Evolutionary conservation across 2,888 invertebrate species (phyloP), one percentile per base, ranked within the genome.

Genomic region (Protodeltote pygarga): DNA sequence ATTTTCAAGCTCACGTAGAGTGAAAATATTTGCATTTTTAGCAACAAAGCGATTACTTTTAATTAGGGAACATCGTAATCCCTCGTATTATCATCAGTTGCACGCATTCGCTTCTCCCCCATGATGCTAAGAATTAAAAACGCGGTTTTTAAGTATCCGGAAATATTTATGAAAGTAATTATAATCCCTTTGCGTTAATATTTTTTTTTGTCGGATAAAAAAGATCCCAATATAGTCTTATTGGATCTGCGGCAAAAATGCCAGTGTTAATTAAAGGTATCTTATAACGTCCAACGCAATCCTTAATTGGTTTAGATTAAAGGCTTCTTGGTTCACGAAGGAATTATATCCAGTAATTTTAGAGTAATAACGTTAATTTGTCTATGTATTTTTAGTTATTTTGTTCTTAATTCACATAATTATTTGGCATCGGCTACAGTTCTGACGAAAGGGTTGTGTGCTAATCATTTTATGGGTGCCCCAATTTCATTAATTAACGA

Each of bases 51-150:
- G 41, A 53, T 59, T 64, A 64, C 54, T 58, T 67, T 54, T 64
- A 66, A 68, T 62, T 58, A 57, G 48, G 58, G 66, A 52, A 16
- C 31, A 21, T 15, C 17, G 16, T 65, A 65, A 69, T 53, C 66
- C 53, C 31, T 6, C 54, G 53, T n/a, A 58, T 69, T 59, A 62
- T 42, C 40, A 54, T 52, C 45, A 40, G 20, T 46, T 52, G 45
- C 49, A 48, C 49, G 53, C 47, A 52, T 58, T 41, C 45, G 42
- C 21, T 17, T 35, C 20, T 46, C 40, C 47, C 64, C 45, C 50
- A 37, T 41, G 35, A 27, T 27, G 54, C 15, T 42, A 10, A 20
- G 28, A 50, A 46, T 58, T 48, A 58, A 58, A 65, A 61, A 40
- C 41, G 15, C 10, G 21, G 47, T 44, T 45, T 28, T 20, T 40